phyloP scores from a whole-genome alignment of 2,888 invertebrate genomes.

The Sarcophaga carnaria region DNA sequence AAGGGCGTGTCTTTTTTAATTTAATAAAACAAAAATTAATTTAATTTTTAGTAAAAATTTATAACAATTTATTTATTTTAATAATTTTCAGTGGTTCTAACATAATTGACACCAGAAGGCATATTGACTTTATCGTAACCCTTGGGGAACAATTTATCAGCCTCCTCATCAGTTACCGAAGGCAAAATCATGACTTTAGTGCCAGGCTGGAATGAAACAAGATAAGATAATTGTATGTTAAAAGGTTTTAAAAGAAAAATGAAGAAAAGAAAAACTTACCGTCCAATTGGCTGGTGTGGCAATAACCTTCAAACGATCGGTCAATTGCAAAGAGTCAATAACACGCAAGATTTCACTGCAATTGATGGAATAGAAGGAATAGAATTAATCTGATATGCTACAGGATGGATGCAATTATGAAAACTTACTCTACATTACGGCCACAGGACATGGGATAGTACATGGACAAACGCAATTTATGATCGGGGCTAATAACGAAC shows the following conservation, averaged over 20 bases:
- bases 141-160: slow-evolving; percentile 86
- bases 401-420: not conserved
- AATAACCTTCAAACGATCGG: slow-evolving; percentile 86
- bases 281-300: slow-evolving; percentile 95
- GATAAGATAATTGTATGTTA: not conserved
- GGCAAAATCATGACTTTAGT: slow-evolving; percentile 92
- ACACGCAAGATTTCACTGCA: slow-evolving; percentile 91
- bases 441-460: slow-evolving; percentile 93
- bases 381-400: not conserved
- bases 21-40: too few species aligned
- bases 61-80: slow-evolving; percentile 72
- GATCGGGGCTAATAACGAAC: slow-evolving; percentile 91
- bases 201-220: slow-evolving; percentile 83
- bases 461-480: slow-evolving; percentile 90
- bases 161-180: slow-evolving; percentile 86
- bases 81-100: slow-evolving; percentile 88
- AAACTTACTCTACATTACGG: slow-evolving; percentile 90
- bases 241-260: too few species aligned
- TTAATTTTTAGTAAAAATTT: too few species aligned
- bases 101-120: slow-evolving; percentile 90
- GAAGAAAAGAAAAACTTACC: slow-evolving; percentile 82
- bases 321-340: slow-evolving; percentile 91
- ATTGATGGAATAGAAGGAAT: not conserved
- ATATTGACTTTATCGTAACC: slow-evolving; percentile 86
- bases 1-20: too few species aligned